phyloP scores from a whole-genome alignment of 2,113 vertebrate species.

The Dipodomys stephensi region DNA sequence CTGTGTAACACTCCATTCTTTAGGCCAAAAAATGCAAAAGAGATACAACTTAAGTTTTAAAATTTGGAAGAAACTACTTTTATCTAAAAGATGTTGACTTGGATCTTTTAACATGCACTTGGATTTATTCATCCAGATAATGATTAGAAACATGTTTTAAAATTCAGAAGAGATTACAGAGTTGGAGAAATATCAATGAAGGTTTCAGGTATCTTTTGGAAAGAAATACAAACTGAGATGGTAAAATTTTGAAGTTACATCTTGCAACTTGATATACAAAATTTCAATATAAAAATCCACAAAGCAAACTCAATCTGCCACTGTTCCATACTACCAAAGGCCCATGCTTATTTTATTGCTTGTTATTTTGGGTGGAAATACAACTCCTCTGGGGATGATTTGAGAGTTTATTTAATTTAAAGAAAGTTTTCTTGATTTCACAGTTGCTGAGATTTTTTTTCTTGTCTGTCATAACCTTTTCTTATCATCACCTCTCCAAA shows the following conservation, averaged over 20 bases:
- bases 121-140: constrained; percentile 37
- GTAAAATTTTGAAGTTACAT: constrained; percentile 49
- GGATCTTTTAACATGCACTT: constrained; percentile 41
- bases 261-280: constrained; percentile 42
- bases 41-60: constrained; percentile 54
- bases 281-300: constrained; percentile 57
- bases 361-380: constrained; percentile 59
- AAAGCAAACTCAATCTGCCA: constrained; percentile 48
- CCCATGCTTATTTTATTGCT: constrained; percentile 50
- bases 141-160: constrained; percentile 49
- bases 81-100: constrained; percentile 41
- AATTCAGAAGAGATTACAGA: constrained; percentile 39
- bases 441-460: constrained; percentile 63
- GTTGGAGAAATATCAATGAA: constrained; percentile 59
- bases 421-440: constrained; percentile 69
- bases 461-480: constrained; percentile 57
- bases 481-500: constrained; percentile 58
- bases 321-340: not conserved
- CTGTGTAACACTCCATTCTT: not conserved
- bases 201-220: constrained; percentile 47
- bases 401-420: constrained; percentile 68
- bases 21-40: constrained; percentile 59
- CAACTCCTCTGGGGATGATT: constrained; percentile 43
- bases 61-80: constrained; percentile 50
- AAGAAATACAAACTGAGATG: constrained; percentile 57